Percentiles rank a stretch among this genome's conserved stretches.
Conservation (phyloP, 2,888 invertebrate genomes). For the Pollenia amentaria region DNA sequence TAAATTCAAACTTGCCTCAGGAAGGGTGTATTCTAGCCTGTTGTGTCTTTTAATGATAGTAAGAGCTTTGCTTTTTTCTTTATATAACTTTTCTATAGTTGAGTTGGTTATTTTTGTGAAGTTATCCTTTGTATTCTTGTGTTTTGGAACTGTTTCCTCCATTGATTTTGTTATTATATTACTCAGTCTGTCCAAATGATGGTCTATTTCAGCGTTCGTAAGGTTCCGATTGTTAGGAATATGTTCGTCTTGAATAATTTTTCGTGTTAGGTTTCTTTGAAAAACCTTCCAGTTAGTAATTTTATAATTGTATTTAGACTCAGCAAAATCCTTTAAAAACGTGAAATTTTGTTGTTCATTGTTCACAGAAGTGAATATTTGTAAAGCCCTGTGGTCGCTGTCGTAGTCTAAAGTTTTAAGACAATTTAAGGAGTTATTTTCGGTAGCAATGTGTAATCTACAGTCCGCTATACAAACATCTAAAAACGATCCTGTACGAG, state of each 20-base stretch:
- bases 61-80: background rate
- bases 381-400: constrained; percentile 11
- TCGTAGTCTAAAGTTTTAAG: background rate
- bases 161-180: background rate
- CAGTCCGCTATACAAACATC: too few species aligned
- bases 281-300: background rate
- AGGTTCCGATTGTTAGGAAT: constrained; percentile 14
- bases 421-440: too few species aligned
- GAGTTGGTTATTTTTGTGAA: background rate
- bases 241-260: background rate
- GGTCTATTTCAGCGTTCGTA: constrained; percentile 10
- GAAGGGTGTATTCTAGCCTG: too few species aligned
- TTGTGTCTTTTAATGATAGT: background rate
- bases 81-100: constrained; percentile 10
- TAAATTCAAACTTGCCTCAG: too few species aligned
- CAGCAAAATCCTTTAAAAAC: background rate
- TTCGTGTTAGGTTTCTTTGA: too few species aligned
- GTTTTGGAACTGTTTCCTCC: background rate
- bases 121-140: background rate
- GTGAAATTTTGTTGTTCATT: background rate
- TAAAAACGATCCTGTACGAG: too few species aligned
- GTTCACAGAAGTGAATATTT: constrained; percentile 2
- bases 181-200: background rate
- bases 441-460: too few species aligned
- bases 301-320: background rate